A percentile compares a stretch with the other conserved stretches of the same genome.
Evolutionary conservation across 2,888 invertebrate genomes (phyloP).

Genomic region (Drosophila diplacantha): DNA sequence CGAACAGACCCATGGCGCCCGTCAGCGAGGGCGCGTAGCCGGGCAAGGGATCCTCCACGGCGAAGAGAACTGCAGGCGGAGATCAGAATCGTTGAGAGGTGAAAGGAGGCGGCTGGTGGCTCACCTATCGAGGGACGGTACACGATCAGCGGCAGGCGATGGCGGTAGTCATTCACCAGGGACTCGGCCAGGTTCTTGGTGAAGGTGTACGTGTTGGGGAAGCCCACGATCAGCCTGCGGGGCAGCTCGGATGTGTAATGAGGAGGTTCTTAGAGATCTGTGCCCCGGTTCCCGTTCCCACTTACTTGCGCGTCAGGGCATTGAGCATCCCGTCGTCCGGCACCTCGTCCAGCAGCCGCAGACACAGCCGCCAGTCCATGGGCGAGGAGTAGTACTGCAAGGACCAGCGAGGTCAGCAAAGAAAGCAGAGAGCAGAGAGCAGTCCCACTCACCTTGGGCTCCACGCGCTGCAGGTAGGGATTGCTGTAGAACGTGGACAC

Average conservation of each 20-base stretch:
- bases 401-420: neutral
- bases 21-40: conserved; percentile 65
- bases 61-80: conserved; percentile 50
- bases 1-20: conserved; percentile 70
- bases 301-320: conserved; percentile 69
- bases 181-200: conserved; percentile 93
- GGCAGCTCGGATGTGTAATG: too few species aligned
- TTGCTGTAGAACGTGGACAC: conserved; percentile 93
- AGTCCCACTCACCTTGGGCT: conserved; percentile 81
- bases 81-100: neutral
- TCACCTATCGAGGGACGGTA: conserved; percentile 91
- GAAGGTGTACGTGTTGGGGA: conserved; percentile 93
- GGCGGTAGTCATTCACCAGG: conserved; percentile 83
- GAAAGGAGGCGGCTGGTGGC: neutral
- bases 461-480: conserved; percentile 84
- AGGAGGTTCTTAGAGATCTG: neutral
- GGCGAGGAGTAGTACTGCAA: conserved; percentile 64
- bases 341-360: conserved; percentile 60
- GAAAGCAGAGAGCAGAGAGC: neutral
- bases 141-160: conserved; percentile 85
- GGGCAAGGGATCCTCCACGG: conserved; percentile 63
- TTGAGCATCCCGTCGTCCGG: conserved; percentile 49
- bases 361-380: conserved; percentile 69
- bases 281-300: neutral
- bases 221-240: conserved; percentile 64